Evolutionary conservation across 2,888 invertebrate genomes (phyloP).

Genomic region (Drosophila quinaria): DNA sequence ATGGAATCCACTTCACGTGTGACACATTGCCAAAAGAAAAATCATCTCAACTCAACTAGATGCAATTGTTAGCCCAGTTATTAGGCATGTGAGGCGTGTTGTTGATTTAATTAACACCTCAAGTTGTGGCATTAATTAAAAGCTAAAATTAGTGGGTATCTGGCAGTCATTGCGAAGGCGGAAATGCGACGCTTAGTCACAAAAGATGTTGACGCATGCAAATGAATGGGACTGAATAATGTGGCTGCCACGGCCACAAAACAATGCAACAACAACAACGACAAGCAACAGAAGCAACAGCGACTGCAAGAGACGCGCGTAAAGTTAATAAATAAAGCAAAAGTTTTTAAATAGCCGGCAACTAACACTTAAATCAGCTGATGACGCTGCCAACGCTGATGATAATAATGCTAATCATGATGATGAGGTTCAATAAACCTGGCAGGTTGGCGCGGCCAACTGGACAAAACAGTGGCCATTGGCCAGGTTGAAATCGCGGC

Average conservation of each 20-base stretch:
- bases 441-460: constrained; percentile 72
- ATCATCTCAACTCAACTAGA: neutral
- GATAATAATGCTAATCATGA: constrained; percentile 18
- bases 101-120: constrained; percentile 67
- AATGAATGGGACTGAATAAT: constrained; percentile 56
- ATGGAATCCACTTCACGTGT: constrained; percentile 49
- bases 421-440: constrained; percentile 65
- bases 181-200: constrained; percentile 71
- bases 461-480: constrained; percentile 66
- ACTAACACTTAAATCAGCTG: constrained; percentile 63
- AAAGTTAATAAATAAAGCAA: constrained; percentile 68
- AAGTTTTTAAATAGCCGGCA: constrained; percentile 56
- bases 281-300: neutral
- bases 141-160: constrained; percentile 38
- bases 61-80: constrained; percentile 65
- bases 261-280: constrained; percentile 36
- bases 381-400: constrained; percentile 48
- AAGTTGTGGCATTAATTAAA: constrained; percentile 56
- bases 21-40: constrained; percentile 52
- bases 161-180: constrained; percentile 58
- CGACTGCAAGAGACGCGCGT: constrained; percentile 23
- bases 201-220: constrained; percentile 70
- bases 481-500: constrained; percentile 48
- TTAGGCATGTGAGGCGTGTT: constrained; percentile 53
- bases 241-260: constrained; percentile 46